These are phyloP conservation scores for Eulemur rufifrons DNA, from an alignment of 2,113 vertebrate genomes.

Conservation along the genomic window DNA sequence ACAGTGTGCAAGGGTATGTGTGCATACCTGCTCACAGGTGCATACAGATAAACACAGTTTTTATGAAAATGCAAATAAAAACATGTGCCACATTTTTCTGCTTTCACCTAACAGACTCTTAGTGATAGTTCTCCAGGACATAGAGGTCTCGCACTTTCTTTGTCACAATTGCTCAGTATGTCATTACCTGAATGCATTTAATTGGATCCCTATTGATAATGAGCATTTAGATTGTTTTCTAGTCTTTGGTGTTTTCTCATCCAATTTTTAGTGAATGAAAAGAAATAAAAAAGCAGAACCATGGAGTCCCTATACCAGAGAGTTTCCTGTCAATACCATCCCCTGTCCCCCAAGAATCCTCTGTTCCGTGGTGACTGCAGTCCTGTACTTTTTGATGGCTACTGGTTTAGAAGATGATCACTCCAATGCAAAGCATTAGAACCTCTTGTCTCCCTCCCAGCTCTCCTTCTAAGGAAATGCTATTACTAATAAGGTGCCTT, in stretches of 20 bases:
- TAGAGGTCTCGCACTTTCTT: fast-evolving
- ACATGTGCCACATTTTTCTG: neutral
- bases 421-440: neutral
- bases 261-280: neutral
- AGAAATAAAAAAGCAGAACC: neutral
- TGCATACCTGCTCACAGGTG: too few relatives aligned
- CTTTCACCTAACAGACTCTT: neutral
- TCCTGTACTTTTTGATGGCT: neutral
- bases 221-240: neutral
- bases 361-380: neutral
- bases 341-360: neutral
- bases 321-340: neutral
- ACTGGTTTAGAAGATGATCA: neutral
- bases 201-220: neutral
- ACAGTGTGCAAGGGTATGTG: too few relatives aligned
- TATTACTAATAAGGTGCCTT: fast-evolving
- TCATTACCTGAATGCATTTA: too few relatives aligned
- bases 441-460: neutral
- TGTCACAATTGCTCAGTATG: neutral
- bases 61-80: neutral
- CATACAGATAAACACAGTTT: too few relatives aligned
- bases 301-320: too few relatives aligned
- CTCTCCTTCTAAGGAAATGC: neutral
- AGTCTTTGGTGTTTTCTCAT: neutral
- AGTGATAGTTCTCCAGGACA: neutral